phyloP scores from a whole-genome alignment of 2,797 vertebrate species.

The Hyperoplus lanceolatus region DNA sequence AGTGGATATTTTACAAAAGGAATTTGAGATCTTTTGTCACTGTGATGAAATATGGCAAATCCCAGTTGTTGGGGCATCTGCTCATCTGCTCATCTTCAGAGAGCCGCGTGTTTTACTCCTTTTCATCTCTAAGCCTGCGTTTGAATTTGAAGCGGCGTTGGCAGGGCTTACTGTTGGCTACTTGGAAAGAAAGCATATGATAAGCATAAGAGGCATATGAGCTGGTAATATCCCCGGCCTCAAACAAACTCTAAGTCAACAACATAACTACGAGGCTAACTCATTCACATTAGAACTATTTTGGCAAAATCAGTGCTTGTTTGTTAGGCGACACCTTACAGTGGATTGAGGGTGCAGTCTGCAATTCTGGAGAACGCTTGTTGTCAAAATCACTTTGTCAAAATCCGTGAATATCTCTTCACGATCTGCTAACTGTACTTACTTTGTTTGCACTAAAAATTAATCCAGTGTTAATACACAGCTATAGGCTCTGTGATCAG shows the following conservation, averaged over 20 bases:
- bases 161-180: background rate
- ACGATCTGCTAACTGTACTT: too few relatives aligned
- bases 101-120: background rate
- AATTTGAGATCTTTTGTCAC: constrained; percentile 9
- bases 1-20: constrained; percentile 12
- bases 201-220: too few relatives aligned
- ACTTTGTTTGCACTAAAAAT: too few relatives aligned
- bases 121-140: background rate
- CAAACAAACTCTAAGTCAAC: background rate
- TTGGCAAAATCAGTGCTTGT: background rate
- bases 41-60: constrained; percentile 9
- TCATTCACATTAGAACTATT: background rate
- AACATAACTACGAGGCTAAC: background rate
- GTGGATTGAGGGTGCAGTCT: background rate
- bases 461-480: too few relatives aligned
- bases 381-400: too few relatives aligned
- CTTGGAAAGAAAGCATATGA: background rate
- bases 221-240: too few relatives aligned
- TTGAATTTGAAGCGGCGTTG: background rate
- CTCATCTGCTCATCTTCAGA: background rate
- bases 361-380: too few relatives aligned
- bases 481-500: too few relatives aligned
- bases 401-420: too few relatives aligned
- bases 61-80: constrained; percentile 9
- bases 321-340: background rate